These are phyloP conservation scores for Podotricha telesiphe DNA, from an alignment of 2,888 invertebrate species.

Conservation along the genomic window DNA sequence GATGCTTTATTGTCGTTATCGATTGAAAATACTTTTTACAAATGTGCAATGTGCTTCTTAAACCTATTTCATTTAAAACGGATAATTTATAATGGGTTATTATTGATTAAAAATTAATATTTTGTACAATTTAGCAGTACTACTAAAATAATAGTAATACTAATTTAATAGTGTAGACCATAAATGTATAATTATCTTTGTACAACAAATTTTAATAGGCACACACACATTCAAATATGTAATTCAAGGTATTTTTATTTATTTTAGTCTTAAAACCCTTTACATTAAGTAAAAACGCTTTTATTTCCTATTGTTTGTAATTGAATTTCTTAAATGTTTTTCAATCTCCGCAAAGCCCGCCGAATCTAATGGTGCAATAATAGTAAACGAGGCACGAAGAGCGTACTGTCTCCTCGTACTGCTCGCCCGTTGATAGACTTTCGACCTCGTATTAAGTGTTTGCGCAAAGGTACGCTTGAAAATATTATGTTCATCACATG, in stretches of 20 bases:
- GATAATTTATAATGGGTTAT: too few species aligned
- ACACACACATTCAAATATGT: background rate
- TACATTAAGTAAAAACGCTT: constrained; percentile 12
- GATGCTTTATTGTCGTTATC: too few species aligned
- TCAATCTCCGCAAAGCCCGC: constrained; percentile 30
- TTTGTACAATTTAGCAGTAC: too few species aligned
- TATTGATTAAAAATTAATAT: too few species aligned
- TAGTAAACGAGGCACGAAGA: constrained; percentile 50
- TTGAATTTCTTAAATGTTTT: constrained; percentile 37
- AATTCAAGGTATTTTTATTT: background rate
- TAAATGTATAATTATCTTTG: too few species aligned
- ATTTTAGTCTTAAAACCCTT: background rate
- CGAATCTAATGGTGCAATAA: constrained; percentile 38
- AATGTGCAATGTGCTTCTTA: too few species aligned
- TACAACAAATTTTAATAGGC: too few species aligned
- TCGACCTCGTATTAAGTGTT: constrained; percentile 73
- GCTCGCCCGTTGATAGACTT: constrained; percentile 76
- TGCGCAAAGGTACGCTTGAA: constrained; percentile 54
- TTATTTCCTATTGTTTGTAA: constrained; percentile 35
- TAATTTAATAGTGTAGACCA: background rate
- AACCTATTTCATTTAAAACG: too few species aligned
- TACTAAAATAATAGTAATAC: background rate
- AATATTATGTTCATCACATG: constrained; percentile 35
- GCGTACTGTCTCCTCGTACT: constrained; percentile 58
- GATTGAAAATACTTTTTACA: too few species aligned